Conservation (phyloP, 2,113 vertebrate genomes). For the Tinamus guttatus region DNA sequence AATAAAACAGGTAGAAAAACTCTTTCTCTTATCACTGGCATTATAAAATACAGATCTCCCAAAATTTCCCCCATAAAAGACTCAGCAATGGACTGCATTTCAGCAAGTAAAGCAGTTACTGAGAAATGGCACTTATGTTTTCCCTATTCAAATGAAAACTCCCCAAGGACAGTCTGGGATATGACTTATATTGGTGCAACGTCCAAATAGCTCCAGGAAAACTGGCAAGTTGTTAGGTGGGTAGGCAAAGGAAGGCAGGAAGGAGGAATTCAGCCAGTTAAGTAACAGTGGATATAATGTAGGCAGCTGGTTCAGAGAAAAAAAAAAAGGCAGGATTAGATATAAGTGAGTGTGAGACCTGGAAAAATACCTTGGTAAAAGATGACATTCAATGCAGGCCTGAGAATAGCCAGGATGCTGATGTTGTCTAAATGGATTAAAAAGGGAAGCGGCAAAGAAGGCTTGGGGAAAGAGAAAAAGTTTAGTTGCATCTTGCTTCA, state of each 20-base stretch:
- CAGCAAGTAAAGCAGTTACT: not conserved
- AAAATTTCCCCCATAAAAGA: not conserved
- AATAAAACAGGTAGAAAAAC: not conserved
- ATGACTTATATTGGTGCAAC: not conserved
- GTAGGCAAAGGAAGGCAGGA: not conserved
- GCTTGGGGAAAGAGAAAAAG: not conserved
- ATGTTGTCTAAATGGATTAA: not conserved
- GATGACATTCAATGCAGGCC: not conserved
- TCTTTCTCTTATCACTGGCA: not conserved
- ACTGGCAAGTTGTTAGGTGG: not conserved
- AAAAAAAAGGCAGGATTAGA: not conserved
- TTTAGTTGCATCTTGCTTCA: not conserved
- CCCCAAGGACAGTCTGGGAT: not conserved
- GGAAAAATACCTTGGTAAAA: not conserved
- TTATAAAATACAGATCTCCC: not conserved
- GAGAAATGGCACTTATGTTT: not conserved
- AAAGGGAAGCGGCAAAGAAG: not conserved
- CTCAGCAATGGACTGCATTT: not conserved
- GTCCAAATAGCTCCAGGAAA: not conserved
- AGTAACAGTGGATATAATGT: not conserved
- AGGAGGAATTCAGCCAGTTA: not conserved
- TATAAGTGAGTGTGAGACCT: rapidly evolving
- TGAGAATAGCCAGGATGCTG: not conserved
- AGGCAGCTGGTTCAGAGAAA: not conserved
- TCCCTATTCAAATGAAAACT: not conserved